Evolutionary conservation across 2,113 vertebrate genomes (phyloP).

Genomic region (Phocoena sinus): DNA sequence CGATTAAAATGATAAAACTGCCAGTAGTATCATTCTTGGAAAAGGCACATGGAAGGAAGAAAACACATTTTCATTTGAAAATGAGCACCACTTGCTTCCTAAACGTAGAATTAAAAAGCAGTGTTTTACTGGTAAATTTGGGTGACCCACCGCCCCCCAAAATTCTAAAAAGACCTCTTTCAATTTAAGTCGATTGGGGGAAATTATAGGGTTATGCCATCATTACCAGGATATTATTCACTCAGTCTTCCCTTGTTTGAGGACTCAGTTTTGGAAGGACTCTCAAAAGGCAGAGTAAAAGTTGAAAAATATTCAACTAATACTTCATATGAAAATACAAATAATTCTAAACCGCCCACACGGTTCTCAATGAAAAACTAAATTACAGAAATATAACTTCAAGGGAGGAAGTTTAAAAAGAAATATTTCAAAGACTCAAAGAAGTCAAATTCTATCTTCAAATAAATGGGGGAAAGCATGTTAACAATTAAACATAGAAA

Average conservation of each 20-base stretch:
- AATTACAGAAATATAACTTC: neutral
- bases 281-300: slow-evolving; percentile 17
- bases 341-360: neutral
- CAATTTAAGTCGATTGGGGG: neutral
- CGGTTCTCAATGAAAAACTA: neutral
- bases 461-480: neutral
- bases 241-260: neutral
- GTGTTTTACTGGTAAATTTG: neutral
- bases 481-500: neutral
- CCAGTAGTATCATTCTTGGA: neutral
- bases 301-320: slow-evolving; percentile 21
- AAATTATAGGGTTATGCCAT: neutral
- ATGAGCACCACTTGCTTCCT: neutral
- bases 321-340: neutral
- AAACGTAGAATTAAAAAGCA: neutral
- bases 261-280: neutral
- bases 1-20: slow-evolving; percentile 1
- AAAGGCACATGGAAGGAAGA: neutral
- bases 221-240: neutral
- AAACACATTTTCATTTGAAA: slow-evolving; percentile 28
- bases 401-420: neutral
- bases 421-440: neutral
- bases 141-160: fast-evolving
- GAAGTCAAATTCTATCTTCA: neutral
- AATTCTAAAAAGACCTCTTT: neutral